Evolutionary conservation across 1,140 invertebrate species (phyloP), one percentile per base, ranked within the genome.

Genomic region (Neelides sp.): DNA sequence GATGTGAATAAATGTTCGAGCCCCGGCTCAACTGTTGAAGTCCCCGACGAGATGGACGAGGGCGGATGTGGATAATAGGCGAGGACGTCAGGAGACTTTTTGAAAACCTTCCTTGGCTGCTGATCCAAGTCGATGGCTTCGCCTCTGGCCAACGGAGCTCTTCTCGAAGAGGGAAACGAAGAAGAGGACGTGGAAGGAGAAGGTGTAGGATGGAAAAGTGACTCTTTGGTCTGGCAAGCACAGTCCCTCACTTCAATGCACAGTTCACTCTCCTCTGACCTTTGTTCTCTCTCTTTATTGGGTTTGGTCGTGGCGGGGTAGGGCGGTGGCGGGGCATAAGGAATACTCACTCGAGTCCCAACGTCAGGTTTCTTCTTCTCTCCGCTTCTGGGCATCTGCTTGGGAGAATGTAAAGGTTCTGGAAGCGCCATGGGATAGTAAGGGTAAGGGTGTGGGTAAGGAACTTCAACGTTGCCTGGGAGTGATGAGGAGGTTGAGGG

Each of bases 161-260:
- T 36, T 42, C 32, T 52, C 4, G 28, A 24, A 13, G 40, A 12
- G 7, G 13, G 4, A 22, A 15, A 2, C 15, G 24, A 3, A 3
- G 35, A 3, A 2, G 22, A 15, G 3, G 36, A 5, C 5, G 20
- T 12, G 17, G 4, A 7, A 4, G 40, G 15, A 8, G 40, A 5
- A 23, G 40, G 10, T 32, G 5, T 4, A 34, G 5, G 66, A 32
- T 80, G 75, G 61, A 83, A 82, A 2, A 85, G 66, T 61, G 79
- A 83, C 61, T 85, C 82, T 30, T 81, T 71, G 0, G 83, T 86
- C 63, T 87, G 83, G 62, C 82, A 85, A 2, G 78, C 80, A 45
- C 75, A 82, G 62, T 85, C 83, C 50, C 79, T 75, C 66, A 81
- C 85, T 61, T 84, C 80, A 13, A 77, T 51, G 24, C 51, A 49